Percentiles rank a stretch among this genome's conserved stretches.
phyloP scores from a whole-genome alignment of 1,140 invertebrate species.

The Elysia chlorotica region DNA sequence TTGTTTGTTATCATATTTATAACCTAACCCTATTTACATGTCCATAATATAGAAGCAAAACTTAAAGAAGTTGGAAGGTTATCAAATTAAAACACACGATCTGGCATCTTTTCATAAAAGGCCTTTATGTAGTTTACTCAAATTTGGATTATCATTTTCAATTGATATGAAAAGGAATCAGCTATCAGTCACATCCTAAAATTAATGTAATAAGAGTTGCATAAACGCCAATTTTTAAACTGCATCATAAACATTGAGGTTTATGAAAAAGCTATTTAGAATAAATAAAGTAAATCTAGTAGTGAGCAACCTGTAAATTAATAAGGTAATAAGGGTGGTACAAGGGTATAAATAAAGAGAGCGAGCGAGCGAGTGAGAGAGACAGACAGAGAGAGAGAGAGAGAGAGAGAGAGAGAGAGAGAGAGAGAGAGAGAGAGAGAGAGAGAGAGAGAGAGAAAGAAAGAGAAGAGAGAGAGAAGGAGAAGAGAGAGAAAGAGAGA shows the following conservation, averaged over 20 bases:
- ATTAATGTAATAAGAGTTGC: not conserved
- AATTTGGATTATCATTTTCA: no score
- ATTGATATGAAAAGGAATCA: no score
- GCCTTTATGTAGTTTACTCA: no score
- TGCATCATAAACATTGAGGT: not conserved
- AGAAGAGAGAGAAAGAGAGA: not conserved
- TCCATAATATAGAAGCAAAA: not conserved
- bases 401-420: not conserved
- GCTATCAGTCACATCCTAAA: not conserved
- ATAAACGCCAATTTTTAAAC: not conserved
- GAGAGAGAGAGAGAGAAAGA: constrained; percentile 7
- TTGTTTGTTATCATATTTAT: not conserved
- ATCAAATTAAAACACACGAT: not conserved
- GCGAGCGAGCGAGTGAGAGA: not conserved
- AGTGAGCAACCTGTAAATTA: not conserved
- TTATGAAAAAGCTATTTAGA: not conserved
- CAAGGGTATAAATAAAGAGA: not conserved
- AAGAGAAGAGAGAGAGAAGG: constrained; percentile 3
- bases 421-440: constrained; percentile 4
- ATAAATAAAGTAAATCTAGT: not conserved
- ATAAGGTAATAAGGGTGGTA: not conserved
- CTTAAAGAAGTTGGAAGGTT: not conserved
- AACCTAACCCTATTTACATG: not conserved
- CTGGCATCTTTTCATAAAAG: not conserved
- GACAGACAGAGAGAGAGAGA: not conserved